Evolutionary conservation across 2,797 vertebrate species (phyloP).

Genomic region (Eleutherodactylus coqui): DNA sequence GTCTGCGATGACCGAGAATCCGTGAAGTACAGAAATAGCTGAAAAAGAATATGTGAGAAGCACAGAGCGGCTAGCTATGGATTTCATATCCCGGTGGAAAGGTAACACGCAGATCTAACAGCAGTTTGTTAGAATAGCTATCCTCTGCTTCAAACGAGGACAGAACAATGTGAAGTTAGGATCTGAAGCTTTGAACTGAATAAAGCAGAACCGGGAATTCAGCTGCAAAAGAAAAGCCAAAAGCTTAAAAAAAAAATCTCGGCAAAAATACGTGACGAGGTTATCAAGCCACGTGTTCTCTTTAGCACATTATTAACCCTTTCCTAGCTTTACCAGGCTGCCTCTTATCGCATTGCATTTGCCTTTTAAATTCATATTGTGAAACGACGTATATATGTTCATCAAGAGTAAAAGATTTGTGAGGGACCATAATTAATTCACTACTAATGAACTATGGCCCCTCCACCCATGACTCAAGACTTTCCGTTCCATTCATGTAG

Average conservation of each 20-base stretch:
- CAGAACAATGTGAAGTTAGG: conserved; percentile 64
- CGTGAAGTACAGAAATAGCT: conserved; percentile 34
- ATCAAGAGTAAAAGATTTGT: too few relatives aligned
- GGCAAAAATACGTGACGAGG: conserved; percentile 57
- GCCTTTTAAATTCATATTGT: too few relatives aligned
- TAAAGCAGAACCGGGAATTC: conserved; percentile 60
- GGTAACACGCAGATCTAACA: conserved; percentile 58
- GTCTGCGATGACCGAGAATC: conserved; percentile 20
- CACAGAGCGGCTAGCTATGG: conserved; percentile 48
- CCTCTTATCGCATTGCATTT: background rate
- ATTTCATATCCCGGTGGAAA: conserved; percentile 62
- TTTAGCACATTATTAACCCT: conserved; percentile 32
- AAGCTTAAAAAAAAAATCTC: conserved; percentile 59
- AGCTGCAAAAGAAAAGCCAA: conserved; percentile 60
- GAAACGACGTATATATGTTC: too few relatives aligned
- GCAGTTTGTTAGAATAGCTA: conserved; percentile 60
- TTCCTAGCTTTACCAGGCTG: background rate
- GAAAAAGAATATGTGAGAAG: conserved; percentile 58
- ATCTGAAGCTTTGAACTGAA: conserved; percentile 64
- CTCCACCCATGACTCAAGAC: background rate
- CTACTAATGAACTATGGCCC: background rate
- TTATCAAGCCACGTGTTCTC: conserved; percentile 57
- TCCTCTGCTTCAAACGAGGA: conserved; percentile 60
- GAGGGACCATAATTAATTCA: background rate
- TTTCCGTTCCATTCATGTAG: background rate